Conservation (phyloP, 2,797 vertebrate species). For the Hirundo rustica region DNA sequence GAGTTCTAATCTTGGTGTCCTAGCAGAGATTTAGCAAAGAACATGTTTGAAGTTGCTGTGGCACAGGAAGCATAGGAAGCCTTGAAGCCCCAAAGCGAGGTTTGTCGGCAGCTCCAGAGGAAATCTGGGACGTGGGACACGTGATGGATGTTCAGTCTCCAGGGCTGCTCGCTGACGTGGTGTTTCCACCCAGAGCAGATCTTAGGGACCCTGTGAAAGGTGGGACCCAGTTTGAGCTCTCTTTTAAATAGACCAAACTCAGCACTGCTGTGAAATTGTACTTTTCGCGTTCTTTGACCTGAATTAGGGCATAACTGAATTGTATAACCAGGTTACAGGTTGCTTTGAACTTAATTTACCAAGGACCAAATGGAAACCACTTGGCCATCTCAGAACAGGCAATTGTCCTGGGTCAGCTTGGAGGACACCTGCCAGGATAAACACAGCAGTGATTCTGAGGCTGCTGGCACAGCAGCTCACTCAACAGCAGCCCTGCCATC, state of each 20-base stretch:
- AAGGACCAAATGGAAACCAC: background rate
- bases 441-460: background rate
- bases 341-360: background rate
- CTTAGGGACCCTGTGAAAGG: constrained; percentile 10
- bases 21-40: constrained; percentile 32
- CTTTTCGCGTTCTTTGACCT: constrained; percentile 7
- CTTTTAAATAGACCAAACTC: constrained; percentile 36
- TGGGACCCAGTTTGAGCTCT: constrained; percentile 41
- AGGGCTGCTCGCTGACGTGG: constrained; percentile 29
- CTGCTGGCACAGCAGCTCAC: background rate
- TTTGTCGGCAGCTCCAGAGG: background rate
- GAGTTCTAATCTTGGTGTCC: constrained; percentile 52
- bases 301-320: background rate
- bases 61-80: constrained; percentile 38
- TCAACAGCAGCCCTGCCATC: background rate
- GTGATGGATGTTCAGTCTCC: constrained; percentile 13
- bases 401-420: background rate
- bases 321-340: background rate
- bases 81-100: constrained; percentile 13
- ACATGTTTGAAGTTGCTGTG: constrained; percentile 15
- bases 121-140: constrained; percentile 45
- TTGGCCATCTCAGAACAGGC: background rate
- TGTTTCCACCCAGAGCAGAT: constrained; percentile 7
- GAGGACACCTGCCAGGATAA: background rate
- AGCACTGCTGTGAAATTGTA: background rate